phyloP scores from a whole-genome alignment of 2,797 vertebrate genomes.

The Falco columbarius region DNA sequence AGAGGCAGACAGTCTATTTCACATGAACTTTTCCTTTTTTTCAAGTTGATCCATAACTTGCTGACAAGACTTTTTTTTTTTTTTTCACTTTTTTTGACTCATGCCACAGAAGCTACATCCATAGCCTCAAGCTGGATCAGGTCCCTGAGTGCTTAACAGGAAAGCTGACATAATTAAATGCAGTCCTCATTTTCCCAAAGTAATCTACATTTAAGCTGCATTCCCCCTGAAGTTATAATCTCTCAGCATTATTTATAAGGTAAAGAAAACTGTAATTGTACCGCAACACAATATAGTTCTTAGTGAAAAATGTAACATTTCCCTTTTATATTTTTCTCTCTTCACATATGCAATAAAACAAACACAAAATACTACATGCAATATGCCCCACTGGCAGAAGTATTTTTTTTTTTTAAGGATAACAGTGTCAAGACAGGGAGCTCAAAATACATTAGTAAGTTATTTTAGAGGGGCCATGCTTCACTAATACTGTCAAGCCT shows the following conservation, averaged over 20 bases:
- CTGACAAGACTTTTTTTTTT: neutral
- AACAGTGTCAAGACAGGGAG: neutral
- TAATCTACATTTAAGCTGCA: neutral
- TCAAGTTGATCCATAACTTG: neutral
- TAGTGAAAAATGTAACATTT: neutral
- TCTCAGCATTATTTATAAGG: neutral
- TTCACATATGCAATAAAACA: slow-evolving; percentile 10
- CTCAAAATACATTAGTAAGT: neutral
- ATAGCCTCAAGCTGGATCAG: neutral
- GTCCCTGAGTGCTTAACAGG: neutral
- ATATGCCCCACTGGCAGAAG: neutral
- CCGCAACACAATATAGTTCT: neutral
- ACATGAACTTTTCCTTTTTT: neutral
- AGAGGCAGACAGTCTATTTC: neutral
- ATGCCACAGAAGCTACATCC: neutral
- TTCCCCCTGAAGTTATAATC: neutral
- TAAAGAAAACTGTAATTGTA: neutral
- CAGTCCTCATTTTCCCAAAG: neutral
- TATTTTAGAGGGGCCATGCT: neutral
- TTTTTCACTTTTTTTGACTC: neutral
- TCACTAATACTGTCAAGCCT: neutral
- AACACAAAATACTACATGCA: neutral
- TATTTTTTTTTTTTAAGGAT: slow-evolving; percentile 19
- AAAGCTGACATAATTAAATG: neutral
- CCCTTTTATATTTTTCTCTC: neutral